Percentiles rank a stretch among this genome's conserved stretches.
These are phyloP conservation scores for Oikopleura dioica DNA, from an alignment of 23 tunicate genomes.

Conservation along the genomic window DNA sequence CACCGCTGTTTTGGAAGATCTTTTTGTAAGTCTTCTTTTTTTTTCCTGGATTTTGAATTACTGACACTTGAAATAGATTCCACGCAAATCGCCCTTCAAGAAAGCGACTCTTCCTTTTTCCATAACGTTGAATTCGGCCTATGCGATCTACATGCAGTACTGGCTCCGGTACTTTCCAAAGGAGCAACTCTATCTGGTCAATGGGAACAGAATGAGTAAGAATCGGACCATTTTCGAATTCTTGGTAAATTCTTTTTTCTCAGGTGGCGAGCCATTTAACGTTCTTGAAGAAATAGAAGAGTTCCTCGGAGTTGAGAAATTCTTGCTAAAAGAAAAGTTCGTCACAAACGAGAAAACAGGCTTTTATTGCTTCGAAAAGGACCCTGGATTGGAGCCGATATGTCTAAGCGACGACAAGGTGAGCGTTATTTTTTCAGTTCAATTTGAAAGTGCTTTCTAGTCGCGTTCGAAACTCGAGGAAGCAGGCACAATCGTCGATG, in stretches of 20 bases:
- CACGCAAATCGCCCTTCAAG: no score
- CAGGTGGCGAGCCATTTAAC: background rate
- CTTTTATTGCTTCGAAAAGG: slow-evolving; percentile 14
- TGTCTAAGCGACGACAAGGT: slow-evolving; percentile 5
- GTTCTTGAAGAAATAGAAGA: background rate
- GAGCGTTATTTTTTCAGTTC: no score
- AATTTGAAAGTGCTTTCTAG: no score
- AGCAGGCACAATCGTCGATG: no score
- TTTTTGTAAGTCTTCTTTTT: background rate
- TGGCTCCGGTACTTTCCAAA: slow-evolving; percentile 4
- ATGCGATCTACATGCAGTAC: background rate
- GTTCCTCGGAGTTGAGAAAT: background rate
- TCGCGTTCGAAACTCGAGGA: no score
- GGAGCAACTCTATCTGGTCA: background rate
- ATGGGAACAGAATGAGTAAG: background rate
- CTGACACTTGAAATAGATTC: background rate
- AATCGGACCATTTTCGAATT: no score
- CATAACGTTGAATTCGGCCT: background rate
- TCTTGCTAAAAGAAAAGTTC: background rate
- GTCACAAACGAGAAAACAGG: background rate
- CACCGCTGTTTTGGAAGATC: background rate
- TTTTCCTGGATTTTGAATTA: background rate
- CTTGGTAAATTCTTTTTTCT: background rate
- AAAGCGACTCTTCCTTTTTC: background rate
- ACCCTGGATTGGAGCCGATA: background rate